These are phyloP conservation scores for Ellobius talpinus DNA, from an alignment of 2,113 vertebrate genomes.

Conservation along the genomic window DNA sequence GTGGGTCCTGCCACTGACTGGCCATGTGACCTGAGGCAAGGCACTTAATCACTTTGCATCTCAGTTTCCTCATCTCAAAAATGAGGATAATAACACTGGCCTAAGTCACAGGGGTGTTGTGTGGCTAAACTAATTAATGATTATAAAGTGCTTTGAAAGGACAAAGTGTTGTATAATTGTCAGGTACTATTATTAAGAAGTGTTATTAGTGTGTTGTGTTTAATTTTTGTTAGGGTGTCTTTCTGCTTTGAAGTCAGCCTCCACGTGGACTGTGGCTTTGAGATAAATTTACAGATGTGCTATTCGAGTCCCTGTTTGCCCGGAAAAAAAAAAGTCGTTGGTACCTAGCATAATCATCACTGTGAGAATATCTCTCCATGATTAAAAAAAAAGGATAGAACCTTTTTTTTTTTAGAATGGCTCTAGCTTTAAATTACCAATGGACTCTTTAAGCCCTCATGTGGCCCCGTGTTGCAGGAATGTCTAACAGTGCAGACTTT, in stretches of 20 bases:
- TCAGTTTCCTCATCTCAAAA: constrained; percentile 77
- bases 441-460: constrained; percentile 65
- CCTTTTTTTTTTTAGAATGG: no score
- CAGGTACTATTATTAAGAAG: constrained; percentile 77
- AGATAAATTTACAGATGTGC: constrained; percentile 66
- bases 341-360: constrained; percentile 70
- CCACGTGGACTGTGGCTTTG: constrained; percentile 69
- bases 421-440: constrained; percentile 71
- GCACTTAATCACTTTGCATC: constrained; percentile 64
- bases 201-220: constrained; percentile 77
- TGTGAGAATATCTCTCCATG: constrained; percentile 64
- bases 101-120: constrained; percentile 70
- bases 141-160: constrained; percentile 77
- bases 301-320: constrained; percentile 51
- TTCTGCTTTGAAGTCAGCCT: constrained; percentile 79
- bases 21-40: constrained; percentile 17
- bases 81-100: constrained; percentile 76
- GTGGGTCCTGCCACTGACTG: constrained; percentile 57
- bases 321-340: constrained; percentile 52
- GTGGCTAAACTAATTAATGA: constrained; percentile 82
- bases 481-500: constrained; percentile 61
- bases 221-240: constrained; percentile 76
- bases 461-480: constrained; percentile 45
- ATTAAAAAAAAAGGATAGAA: constrained; percentile 66
- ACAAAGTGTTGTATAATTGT: constrained; percentile 72